Evolutionary conservation across 2,888 invertebrate species (phyloP).

Genomic region (Phasia obesa): DNA sequence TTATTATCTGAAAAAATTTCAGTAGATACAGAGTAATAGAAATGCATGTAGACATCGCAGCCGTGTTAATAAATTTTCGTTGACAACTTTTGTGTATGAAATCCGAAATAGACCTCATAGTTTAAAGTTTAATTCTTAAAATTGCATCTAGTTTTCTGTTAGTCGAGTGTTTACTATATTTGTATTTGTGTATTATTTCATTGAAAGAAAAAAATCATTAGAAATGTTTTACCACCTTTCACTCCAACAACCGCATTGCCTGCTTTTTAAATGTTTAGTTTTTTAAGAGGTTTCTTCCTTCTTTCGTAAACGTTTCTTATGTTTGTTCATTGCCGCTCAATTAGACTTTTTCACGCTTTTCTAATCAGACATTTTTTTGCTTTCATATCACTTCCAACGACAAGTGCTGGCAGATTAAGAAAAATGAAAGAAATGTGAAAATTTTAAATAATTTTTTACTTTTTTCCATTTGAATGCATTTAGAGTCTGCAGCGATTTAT

Average conservation of each 20-base stretch:
- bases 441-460: constrained; percentile 51
- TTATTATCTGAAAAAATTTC: no score
- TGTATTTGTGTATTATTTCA: neutral
- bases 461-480: neutral
- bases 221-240: constrained; percentile 56
- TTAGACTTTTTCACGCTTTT: constrained; percentile 65
- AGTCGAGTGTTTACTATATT: neutral
- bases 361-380: constrained; percentile 3
- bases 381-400: neutral
- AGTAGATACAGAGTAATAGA: no score
- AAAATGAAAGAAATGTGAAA: constrained; percentile 44
- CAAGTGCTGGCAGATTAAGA: constrained; percentile 42
- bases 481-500: constrained; percentile 42
- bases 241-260: neutral
- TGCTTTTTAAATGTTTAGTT: neutral
- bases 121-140: no score
- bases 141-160: neutral
- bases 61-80: no score
- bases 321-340: constrained; percentile 59
- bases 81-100: no score
- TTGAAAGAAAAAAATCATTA: constrained; percentile 20
- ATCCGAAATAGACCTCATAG: no score
- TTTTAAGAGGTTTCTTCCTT: neutral
- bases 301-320: constrained; percentile 16
- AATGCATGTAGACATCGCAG: no score